Conservation (phyloP, 2,797 vertebrate genomes). For the Rousettus madagascariensis region DNA sequence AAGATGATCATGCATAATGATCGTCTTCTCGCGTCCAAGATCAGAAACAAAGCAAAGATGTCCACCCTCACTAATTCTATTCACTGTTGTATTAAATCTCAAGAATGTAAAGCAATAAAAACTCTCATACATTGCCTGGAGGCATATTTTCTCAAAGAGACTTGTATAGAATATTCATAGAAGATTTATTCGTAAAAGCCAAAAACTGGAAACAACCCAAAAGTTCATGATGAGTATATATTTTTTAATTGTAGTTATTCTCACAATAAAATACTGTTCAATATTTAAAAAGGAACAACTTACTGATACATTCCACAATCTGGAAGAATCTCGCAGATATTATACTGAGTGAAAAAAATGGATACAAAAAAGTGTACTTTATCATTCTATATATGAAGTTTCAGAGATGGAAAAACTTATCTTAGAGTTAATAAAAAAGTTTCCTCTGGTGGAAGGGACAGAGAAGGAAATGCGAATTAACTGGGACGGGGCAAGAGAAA, state of each 20-base stretch:
- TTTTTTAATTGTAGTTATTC: background rate
- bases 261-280: background rate
- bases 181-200: background rate
- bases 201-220: background rate
- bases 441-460: background rate
- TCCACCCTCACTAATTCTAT: background rate
- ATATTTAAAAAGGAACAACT: background rate
- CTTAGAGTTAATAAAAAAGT: background rate
- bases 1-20: background rate
- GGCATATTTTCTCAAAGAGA: background rate
- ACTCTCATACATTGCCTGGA: background rate
- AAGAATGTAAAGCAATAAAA: background rate
- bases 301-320: background rate
- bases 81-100: background rate
- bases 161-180: background rate
- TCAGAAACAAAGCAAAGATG: background rate
- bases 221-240: background rate
- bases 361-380: background rate
- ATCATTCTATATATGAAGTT: background rate
- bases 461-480: background rate
- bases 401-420: background rate
- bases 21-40: background rate
- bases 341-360: background rate
- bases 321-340: background rate
- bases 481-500: background rate